These are phyloP conservation scores for Podabrus alpinus DNA, from an alignment of 2,888 invertebrate genomes.

Conservation along the genomic window DNA sequence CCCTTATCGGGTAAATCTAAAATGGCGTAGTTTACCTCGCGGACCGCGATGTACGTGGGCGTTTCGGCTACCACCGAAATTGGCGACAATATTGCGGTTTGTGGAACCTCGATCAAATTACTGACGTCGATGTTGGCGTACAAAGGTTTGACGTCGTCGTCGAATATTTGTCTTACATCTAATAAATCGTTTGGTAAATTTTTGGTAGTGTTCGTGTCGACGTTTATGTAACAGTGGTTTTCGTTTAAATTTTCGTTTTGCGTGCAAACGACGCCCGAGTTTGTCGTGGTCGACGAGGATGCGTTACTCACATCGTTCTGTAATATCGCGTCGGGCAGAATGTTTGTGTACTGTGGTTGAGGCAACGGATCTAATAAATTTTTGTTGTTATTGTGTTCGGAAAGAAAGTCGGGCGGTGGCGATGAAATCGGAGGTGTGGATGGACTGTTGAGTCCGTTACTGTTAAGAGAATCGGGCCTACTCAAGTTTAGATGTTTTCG, in stretches of 20 bases:
- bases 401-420: slow-evolving; percentile 40
- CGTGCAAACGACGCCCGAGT: slow-evolving; percentile 13
- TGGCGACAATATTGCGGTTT: slow-evolving; percentile 17
- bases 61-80: slow-evolving; percentile 48
- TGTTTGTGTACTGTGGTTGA: slow-evolving; percentile 47
- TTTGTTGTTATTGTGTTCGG: slow-evolving; percentile 60
- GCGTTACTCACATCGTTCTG: slow-evolving; percentile 50
- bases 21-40: slow-evolving; percentile 77
- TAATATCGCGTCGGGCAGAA: slow-evolving; percentile 13
- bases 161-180: slow-evolving; percentile 34
- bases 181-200: slow-evolving; percentile 34
- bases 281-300: slow-evolving; percentile 51
- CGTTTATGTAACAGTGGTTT: slow-evolving; percentile 47
- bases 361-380: slow-evolving; percentile 41
- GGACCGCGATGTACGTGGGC: slow-evolving; percentile 51
- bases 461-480: slow-evolving; percentile 47
- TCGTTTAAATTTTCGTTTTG: background rate
- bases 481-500: slow-evolving; percentile 52
- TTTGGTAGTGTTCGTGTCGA: slow-evolving; percentile 44
- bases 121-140: slow-evolving; percentile 61
- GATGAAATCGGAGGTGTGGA: slow-evolving; percentile 47
- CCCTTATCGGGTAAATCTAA: slow-evolving; percentile 70
- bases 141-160: slow-evolving; percentile 56
- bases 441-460: slow-evolving; percentile 52
- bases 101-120: slow-evolving; percentile 17